Percentiles rank a stretch among this genome's conserved stretches.
Conservation (phyloP, 2,113 vertebrate genomes). For the Phyllostomus discolor region DNA sequence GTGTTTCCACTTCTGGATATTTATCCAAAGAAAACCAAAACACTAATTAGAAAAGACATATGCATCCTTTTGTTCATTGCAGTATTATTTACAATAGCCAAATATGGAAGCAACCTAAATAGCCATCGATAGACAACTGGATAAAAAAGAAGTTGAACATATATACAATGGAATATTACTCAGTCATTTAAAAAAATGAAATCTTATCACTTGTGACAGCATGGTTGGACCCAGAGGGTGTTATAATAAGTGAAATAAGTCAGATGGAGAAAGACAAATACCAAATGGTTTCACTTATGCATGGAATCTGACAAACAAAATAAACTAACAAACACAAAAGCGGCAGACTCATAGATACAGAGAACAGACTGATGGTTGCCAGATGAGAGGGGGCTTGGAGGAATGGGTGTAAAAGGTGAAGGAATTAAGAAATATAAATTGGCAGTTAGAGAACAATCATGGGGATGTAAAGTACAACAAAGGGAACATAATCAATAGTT, state of each 20-base stretch:
- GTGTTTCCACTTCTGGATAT: not conserved
- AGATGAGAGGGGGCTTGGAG: not conserved
- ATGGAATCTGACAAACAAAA: not conserved
- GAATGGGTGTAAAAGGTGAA: not conserved
- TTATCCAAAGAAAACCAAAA: not conserved
- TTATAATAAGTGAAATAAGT: not conserved
- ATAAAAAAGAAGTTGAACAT: not conserved
- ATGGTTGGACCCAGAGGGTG: not conserved
- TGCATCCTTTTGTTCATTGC: not conserved
- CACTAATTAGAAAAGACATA: not conserved
- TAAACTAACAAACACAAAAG: not conserved
- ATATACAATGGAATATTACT: not conserved
- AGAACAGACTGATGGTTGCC: not conserved
- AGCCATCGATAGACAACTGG: not conserved
- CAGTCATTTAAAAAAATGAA: not conserved
- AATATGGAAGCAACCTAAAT: not conserved
- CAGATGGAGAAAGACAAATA: not conserved
- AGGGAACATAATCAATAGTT: not conserved
- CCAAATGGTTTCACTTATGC: not conserved
- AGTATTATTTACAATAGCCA: not conserved
- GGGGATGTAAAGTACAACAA: not conserved
- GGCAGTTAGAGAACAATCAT: not conserved
- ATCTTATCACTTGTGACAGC: not conserved
- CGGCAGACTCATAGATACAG: not conserved
- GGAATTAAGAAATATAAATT: not conserved